These are phyloP conservation scores for Argynnis bischoffii DNA, from an alignment of 2,888 invertebrate genomes.

Conservation along the genomic window DNA sequence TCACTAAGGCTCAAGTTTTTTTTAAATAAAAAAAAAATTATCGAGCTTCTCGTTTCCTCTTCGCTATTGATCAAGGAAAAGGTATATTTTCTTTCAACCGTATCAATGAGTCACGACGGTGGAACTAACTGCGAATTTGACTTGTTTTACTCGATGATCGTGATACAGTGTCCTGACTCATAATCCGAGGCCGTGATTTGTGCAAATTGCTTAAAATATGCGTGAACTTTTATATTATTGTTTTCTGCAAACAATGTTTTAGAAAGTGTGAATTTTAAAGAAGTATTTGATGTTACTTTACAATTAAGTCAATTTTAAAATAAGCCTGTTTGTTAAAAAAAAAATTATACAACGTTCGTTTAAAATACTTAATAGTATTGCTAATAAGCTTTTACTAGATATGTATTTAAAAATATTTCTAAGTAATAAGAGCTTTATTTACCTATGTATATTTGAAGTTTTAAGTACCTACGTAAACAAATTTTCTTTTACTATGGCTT, in stretches of 20 bases:
- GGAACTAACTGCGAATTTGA: slow-evolving; percentile 62
- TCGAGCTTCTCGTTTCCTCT: slow-evolving; percentile 45
- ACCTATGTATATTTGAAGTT: too few relatives aligned
- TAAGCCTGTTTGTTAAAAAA: too few relatives aligned
- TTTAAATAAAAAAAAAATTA: slow-evolving; percentile 40
- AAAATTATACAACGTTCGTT: too few relatives aligned
- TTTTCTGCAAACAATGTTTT: slow-evolving; percentile 47
- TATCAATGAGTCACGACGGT: slow-evolving; percentile 59
- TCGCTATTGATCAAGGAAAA: slow-evolving; percentile 40
- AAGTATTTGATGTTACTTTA: slow-evolving; percentile 23
- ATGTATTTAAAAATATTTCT: too few relatives aligned
- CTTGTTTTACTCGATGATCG: slow-evolving; percentile 52
- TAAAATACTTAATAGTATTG: too few relatives aligned
- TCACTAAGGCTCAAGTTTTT: slow-evolving; percentile 45
- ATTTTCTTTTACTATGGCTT: too few relatives aligned
- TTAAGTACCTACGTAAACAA: too few relatives aligned
- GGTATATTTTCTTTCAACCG: slow-evolving; percentile 43
- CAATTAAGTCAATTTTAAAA: not conserved
- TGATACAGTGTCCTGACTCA: slow-evolving; percentile 51
- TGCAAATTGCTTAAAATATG: slow-evolving; percentile 49
- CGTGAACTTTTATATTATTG: slow-evolving; percentile 47
- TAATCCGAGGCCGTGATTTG: slow-evolving; percentile 49
- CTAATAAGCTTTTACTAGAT: too few relatives aligned
- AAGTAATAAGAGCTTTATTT: not conserved
- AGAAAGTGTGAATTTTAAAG: slow-evolving; percentile 44